Percentiles rank a stretch among this genome's conserved stretches.
Evolutionary conservation across 2,113 vertebrate genomes (phyloP).

Genomic region (Apistogramma diplotaenia): DNA sequence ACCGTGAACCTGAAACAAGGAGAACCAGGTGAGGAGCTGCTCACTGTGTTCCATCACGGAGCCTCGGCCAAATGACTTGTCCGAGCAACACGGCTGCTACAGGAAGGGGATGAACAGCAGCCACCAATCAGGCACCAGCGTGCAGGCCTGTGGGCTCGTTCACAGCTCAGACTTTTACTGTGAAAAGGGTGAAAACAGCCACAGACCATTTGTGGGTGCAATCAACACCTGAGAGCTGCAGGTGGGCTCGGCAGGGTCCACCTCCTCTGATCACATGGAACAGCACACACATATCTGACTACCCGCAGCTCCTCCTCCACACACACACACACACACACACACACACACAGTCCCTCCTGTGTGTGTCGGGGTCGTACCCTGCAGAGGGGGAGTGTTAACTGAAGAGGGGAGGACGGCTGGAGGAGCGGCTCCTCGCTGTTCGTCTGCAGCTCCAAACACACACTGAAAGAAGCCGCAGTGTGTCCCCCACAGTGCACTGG

Average conservation of each 20-base stretch:
- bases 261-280: not conserved
- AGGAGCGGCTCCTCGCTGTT: not conserved
- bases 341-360: not conserved
- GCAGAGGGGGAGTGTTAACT: slow-evolving; percentile 7
- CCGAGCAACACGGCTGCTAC: too few species aligned
- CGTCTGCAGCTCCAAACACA: not conserved
- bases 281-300: not conserved
- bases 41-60: not conserved
- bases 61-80: too few species aligned
- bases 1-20: too few species aligned
- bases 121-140: too few species aligned
- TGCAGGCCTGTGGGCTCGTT: not conserved
- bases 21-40: too few species aligned
- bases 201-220: not conserved
- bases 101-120: too few species aligned
- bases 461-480: not conserved
- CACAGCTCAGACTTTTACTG: too few species aligned
- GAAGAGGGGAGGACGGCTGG: not conserved
- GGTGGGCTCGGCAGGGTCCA: not conserved
- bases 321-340: not conserved
- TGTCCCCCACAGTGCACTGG: not conserved
- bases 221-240: slow-evolving; percentile 7
- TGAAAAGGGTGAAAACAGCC: not conserved
- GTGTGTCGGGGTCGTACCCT: not conserved
- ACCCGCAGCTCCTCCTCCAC: not conserved